phyloP scores from a whole-genome alignment of 2,113 vertebrate species.

The Uropsilus gracilis region DNA sequence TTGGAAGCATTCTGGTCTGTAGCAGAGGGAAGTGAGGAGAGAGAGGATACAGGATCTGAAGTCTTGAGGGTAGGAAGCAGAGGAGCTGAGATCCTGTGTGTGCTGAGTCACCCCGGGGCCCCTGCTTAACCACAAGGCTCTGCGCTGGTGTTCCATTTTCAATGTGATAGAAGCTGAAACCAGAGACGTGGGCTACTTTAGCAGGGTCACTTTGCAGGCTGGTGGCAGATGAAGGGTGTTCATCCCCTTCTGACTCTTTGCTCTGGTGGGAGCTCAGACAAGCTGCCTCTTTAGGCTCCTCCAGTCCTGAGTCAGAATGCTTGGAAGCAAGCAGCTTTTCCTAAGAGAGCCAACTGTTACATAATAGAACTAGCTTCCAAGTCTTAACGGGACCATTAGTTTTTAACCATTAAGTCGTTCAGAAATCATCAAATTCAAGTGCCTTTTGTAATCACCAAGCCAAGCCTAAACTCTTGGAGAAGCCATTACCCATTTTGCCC shows the following conservation, averaged over 20 bases:
- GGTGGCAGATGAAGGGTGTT: background rate
- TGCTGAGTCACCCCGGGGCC: fast-evolving
- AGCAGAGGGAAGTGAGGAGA: background rate
- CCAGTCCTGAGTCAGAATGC: fast-evolving
- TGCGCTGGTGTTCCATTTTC: background rate
- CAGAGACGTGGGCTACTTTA: background rate
- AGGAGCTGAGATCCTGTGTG: fast-evolving
- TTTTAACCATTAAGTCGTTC: conserved; percentile 51
- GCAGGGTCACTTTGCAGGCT: background rate
- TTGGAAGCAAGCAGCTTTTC: background rate
- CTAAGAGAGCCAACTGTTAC: background rate
- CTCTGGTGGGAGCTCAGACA: fast-evolving
- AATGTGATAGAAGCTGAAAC: background rate
- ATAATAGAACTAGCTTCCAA: background rate
- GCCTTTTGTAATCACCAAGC: conserved; percentile 51
- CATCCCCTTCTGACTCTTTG: fast-evolving
- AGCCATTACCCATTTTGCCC: background rate
- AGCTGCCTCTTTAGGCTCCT: fast-evolving
- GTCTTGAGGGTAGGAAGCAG: background rate
- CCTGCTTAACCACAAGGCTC: fast-evolving
- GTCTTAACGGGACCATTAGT: background rate
- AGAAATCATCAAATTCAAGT: conserved; percentile 64
- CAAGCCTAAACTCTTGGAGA: conserved; percentile 28
- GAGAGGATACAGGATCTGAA: background rate
- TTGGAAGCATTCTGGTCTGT: background rate